Percentiles rank a stretch among this genome's conserved stretches.
phyloP scores from a whole-genome alignment of 1,140 invertebrate species.

The Lepidurus couesii region DNA sequence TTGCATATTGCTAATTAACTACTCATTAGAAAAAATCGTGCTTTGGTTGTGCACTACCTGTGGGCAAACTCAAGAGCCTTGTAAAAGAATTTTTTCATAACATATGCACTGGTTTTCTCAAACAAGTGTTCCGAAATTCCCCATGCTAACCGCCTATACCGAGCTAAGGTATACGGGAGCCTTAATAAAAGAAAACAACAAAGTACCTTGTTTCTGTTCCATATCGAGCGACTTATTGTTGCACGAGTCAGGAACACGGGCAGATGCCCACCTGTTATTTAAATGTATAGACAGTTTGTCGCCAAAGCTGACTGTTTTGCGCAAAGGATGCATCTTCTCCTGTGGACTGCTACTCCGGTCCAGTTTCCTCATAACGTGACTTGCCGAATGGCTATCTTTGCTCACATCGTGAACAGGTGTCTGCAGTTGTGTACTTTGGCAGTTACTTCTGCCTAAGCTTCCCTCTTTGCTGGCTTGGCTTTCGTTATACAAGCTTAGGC shows the following conservation, averaged over 20 bases:
- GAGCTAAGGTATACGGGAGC: too few relatives aligned
- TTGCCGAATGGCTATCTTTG: too few relatives aligned
- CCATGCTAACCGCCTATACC: too few relatives aligned
- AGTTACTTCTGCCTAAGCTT: conserved; percentile 33
- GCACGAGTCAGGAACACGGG: conserved; percentile 21
- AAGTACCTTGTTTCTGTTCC: conserved; percentile 5
- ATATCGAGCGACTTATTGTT: conserved; percentile 22
- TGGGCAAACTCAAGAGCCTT: too few relatives aligned
- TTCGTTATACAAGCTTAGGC: conserved; percentile 31
- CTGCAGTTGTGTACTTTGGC: not conserved
- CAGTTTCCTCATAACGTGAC: not conserved
- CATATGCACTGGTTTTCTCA: too few relatives aligned
- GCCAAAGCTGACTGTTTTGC: conserved; percentile 34
- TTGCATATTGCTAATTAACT: too few relatives aligned
- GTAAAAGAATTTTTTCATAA: too few relatives aligned
- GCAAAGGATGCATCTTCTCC: conserved; percentile 15
- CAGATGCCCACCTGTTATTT: conserved; percentile 20
- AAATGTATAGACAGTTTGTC: conserved; percentile 28
- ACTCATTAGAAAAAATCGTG: too few relatives aligned
- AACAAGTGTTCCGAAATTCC: too few relatives aligned
- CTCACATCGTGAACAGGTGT: too few relatives aligned
- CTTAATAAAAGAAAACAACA: too few relatives aligned
- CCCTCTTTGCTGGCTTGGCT: conserved; percentile 36
- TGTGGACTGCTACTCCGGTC: not conserved
- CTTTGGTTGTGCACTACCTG: too few relatives aligned